Conservation (phyloP, 1,140 invertebrate genomes). For the Gonatopus flavifemur region DNA sequence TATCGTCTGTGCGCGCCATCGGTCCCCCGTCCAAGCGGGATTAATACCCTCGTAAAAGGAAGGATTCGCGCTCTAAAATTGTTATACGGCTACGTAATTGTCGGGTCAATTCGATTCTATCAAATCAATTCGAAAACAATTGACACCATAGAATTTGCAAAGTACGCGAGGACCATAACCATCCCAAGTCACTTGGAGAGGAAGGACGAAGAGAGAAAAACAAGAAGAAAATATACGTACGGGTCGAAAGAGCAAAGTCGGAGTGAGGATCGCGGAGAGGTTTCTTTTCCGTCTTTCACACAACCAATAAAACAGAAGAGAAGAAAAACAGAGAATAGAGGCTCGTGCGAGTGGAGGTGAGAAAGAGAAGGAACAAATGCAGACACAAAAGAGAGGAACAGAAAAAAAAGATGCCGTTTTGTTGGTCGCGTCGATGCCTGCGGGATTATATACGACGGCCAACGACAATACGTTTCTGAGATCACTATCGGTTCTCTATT, state of each 20-base stretch:
- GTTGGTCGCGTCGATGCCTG: slow-evolving; percentile 41
- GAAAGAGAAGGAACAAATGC: neutral
- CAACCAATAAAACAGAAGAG: slow-evolving; percentile 13
- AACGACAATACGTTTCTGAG: slow-evolving; percentile 44
- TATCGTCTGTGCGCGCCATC: too few species aligned
- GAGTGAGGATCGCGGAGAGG: slow-evolving; percentile 26
- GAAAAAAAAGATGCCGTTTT: slow-evolving; percentile 30
- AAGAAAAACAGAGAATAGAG: slow-evolving; percentile 5
- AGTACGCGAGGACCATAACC: too few species aligned
- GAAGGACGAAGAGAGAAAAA: slow-evolving; percentile 8
- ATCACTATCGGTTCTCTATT: slow-evolving; percentile 41
- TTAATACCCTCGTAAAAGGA: too few species aligned
- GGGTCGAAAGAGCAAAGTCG: slow-evolving; percentile 20
- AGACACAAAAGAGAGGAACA: slow-evolving; percentile 7
- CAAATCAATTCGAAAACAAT: too few species aligned
- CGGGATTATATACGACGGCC: slow-evolving; percentile 43
- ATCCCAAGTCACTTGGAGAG: too few species aligned
- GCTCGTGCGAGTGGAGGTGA: slow-evolving; percentile 14
- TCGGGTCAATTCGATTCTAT: too few species aligned
- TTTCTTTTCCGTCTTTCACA: slow-evolving; percentile 7
- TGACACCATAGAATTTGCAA: too few species aligned
- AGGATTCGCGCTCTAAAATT: too few species aligned
- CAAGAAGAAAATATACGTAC: slow-evolving; percentile 26
- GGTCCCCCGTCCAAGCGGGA: too few species aligned
- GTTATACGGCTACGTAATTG: too few species aligned